Evolutionary conservation across 2,797 vertebrate species (phyloP).

Genomic region (Etheostoma perlongum): DNA sequence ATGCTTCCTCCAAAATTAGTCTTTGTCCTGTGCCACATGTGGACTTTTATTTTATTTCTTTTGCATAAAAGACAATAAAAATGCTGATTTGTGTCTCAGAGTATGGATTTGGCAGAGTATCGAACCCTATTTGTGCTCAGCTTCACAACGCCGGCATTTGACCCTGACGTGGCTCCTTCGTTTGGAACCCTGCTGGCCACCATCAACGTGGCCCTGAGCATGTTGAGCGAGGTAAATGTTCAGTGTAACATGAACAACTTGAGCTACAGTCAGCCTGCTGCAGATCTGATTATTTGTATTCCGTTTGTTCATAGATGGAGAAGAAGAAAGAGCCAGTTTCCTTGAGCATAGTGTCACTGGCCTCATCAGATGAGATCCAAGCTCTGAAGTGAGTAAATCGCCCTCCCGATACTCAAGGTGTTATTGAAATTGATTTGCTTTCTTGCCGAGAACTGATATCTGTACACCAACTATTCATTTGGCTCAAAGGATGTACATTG

Average conservation of each 20-base stretch:
- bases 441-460: background rate
- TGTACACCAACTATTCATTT: too few relatives aligned
- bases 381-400: constrained; percentile 89
- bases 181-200: constrained; percentile 97
- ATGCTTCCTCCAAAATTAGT: too few relatives aligned
- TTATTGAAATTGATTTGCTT: background rate
- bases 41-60: background rate
- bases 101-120: constrained; percentile 95
- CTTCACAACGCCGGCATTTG: constrained; percentile 96
- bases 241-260: fast-evolving
- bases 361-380: constrained; percentile 91
- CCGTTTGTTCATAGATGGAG: constrained; percentile 86
- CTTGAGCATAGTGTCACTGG: constrained; percentile 85
- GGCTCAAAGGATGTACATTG: too few relatives aligned
- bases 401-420: fast-evolving
- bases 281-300: background rate
- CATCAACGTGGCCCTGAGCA: constrained; percentile 95
- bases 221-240: constrained; percentile 91
- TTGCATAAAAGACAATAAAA: background rate
- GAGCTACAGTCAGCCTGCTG: fast-evolving
- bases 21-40: background rate
- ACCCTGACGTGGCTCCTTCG: constrained; percentile 95
- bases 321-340: constrained; percentile 95
- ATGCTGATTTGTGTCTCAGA: constrained; percentile 77
- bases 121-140: constrained; percentile 93